Conservation (phyloP, 2,113 vertebrate genomes). For the Pandion haliaetus region DNA sequence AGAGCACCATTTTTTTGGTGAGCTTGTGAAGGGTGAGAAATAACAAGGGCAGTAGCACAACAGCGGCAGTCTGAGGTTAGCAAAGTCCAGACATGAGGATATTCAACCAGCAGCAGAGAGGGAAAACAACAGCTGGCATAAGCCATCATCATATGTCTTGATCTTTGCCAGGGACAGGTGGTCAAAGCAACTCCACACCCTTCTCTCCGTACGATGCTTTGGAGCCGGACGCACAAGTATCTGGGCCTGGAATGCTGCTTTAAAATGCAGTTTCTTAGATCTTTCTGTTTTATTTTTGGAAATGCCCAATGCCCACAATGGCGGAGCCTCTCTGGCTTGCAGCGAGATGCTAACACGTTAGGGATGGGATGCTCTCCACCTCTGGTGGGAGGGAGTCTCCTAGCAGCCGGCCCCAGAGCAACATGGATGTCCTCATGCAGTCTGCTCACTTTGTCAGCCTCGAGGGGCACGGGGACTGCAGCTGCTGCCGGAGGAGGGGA, state of each 20-base stretch:
- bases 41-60: neutral
- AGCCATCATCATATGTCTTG: constrained; percentile 46
- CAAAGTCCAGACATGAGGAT: neutral
- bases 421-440: neutral
- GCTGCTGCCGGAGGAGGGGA: constrained; percentile 35
- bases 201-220: neutral
- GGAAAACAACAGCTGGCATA: constrained; percentile 70
- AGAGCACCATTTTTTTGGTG: neutral
- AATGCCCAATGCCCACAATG: neutral
- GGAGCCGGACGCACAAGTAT: neutral
- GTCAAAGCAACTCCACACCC: constrained; percentile 16
- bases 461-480: neutral
- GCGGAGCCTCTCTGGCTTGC: neutral
- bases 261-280: neutral
- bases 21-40: constrained; percentile 26
- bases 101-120: neutral
- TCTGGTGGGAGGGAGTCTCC: neutral
- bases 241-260: constrained; percentile 21
- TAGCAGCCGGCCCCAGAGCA: neutral
- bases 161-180: constrained; percentile 68
- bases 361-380: neutral
- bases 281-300: constrained; percentile 43
- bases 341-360: neutral
- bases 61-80: neutral
- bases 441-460: neutral